These are phyloP conservation scores for Drosophila biarmipes DNA, from an alignment of 1,140 invertebrate species.

Conservation along the genomic window DNA sequence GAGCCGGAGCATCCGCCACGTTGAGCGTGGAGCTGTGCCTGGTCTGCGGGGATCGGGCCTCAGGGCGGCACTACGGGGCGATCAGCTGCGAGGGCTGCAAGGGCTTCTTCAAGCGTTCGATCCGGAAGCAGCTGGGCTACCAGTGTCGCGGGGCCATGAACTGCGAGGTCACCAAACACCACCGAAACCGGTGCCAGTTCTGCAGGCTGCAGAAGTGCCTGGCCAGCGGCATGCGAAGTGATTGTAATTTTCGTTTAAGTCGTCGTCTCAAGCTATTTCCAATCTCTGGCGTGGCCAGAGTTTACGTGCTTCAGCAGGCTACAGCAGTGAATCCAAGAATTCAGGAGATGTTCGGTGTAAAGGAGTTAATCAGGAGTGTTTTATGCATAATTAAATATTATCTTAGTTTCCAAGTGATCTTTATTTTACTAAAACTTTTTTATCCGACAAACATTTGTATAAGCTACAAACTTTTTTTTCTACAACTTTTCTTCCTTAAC, in stretches of 20 bases:
- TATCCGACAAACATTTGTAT: no score
- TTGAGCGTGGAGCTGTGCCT: conserved; percentile 93
- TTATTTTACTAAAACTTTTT: no score
- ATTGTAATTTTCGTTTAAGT: conserved; percentile 93
- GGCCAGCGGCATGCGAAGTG: conserved; percentile 98
- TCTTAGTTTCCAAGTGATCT: no score
- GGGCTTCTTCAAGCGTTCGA: conserved; percentile 96
- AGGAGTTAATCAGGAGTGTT: background rate
- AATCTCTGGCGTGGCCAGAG: conserved; percentile 43
- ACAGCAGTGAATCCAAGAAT: background rate
- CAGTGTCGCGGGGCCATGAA: conserved; percentile 97
- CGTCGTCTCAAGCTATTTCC: conserved; percentile 76
- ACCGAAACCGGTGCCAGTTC: conserved; percentile 98
- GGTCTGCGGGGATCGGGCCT: conserved; percentile 97
- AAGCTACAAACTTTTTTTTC: no score
- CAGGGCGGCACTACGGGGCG: conserved; percentile 97
- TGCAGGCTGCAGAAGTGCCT: conserved; percentile 98
- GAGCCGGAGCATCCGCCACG: conserved; percentile 52
- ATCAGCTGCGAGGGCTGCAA: conserved; percentile 97
- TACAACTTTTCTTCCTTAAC: no score
- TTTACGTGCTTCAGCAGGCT: conserved; percentile 30
- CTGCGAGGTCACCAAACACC: conserved; percentile 98
- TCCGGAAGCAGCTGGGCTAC: conserved; percentile 97
- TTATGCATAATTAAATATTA: no score
- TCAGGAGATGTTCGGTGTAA: conserved; percentile 1